Base-by-base conservation (phyloP, 2,113 vertebrate species). In the Xiphias gladius region DNA sequence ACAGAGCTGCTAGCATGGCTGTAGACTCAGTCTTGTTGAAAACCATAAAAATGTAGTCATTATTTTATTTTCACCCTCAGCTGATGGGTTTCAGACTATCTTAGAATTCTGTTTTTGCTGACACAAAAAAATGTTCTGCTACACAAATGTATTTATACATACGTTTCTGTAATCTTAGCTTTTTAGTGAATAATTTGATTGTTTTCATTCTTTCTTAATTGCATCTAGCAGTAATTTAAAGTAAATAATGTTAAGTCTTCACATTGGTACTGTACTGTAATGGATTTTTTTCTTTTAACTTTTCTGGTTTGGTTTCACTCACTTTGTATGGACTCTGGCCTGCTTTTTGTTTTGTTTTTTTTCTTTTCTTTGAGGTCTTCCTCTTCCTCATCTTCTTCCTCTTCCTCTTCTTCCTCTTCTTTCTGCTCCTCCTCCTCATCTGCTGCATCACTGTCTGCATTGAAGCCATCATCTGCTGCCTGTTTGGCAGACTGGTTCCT, bases 401-500 rank as follows among this genome's bases (percentile, higher is more conserved):
- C 96, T 30, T 93, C 89, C 93, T 87, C 83, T 5, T 84, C 90
- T 59, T 93, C 92, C 66, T 94, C 96, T 77, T 97, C 96, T 22
- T 94, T 96, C 92, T 97, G 96, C 10, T 84, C 91, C 92, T 96
- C 97, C 0, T 95, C 84, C 64, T 98, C 97, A 70, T 97, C 97
- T 0, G 96, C 96, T 72, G 95, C 93, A 0, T 98, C 97, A 0
- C 97, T 97, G 89, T 99, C 97, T 0, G 95, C 92, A 0, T 96
- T 94, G 83, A 95, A 97, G 76, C 96, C 96, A 87, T 97, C 97
- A 0, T 97, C 97, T 69, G 96, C 91, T 73, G 95, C 94, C 89
- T 97, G 94, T 81, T 96, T 97, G 82, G 95, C 93, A 0, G 96
- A 95, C 4, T 96, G 97, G n/a, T 95, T 95, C 91, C 96, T 97